Conservation (phyloP, 2,888 invertebrate species). For the Harmothoe impar region DNA sequence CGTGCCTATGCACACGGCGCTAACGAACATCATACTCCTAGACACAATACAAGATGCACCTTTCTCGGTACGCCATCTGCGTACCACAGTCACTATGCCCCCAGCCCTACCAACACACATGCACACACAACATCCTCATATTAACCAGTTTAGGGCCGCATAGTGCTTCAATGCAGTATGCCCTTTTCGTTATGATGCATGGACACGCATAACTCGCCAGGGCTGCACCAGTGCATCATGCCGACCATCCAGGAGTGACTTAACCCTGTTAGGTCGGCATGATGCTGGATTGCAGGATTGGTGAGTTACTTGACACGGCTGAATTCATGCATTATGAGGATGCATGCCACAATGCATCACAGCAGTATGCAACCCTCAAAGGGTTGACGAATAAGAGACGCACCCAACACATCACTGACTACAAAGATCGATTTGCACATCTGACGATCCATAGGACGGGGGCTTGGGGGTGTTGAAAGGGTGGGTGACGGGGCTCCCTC, state of each 20-base stretch:
- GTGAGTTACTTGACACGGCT: no score
- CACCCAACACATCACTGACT: neutral
- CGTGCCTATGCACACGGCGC: neutral
- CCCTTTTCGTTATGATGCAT: no score
- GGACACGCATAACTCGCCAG: no score
- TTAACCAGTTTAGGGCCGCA: no score
- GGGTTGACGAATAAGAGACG: neutral
- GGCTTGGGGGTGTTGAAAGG: neutral
- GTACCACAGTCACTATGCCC: neutral
- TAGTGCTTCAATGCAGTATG: no score
- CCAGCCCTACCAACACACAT: neutral
- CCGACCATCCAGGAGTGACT: no score
- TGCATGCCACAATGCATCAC: no score
- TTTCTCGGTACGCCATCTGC: neutral
- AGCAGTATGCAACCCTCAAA: no score
- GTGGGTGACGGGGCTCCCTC: neutral
- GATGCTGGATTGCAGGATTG: no score
- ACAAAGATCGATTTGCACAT: conserved; percentile 20
- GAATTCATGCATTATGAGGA: no score
- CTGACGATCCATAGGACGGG: neutral
- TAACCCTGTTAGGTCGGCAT: no score
- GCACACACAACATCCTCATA: neutral
- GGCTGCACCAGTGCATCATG: no score
- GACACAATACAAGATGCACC: neutral
- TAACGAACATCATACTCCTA: neutral